These are phyloP conservation scores for Gopherus evgoodei DNA, from an alignment of 2,113 vertebrate species.

Conservation along the genomic window DNA sequence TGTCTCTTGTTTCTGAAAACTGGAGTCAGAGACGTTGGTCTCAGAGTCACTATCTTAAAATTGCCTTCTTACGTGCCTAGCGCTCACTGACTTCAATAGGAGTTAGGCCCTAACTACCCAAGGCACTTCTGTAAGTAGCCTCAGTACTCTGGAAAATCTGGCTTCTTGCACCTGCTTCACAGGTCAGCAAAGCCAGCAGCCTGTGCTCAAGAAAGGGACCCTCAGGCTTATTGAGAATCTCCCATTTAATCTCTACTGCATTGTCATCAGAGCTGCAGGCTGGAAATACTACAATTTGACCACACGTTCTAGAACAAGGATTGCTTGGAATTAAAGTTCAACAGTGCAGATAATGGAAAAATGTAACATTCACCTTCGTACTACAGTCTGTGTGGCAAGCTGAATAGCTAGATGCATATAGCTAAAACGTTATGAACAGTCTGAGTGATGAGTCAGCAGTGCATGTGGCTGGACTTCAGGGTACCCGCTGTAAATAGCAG, in stretches of 20 bases:
- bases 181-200: not conserved
- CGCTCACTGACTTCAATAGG: not conserved
- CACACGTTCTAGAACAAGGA: not conserved
- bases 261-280: not conserved
- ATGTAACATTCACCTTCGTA: not conserved
- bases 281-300: not conserved
- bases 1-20: conserved; percentile 41
- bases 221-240: not conserved
- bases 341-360: not conserved
- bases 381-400: not conserved
- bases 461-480: not conserved
- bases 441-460: not conserved
- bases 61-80: not conserved
- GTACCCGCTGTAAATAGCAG: not conserved
- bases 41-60: not conserved
- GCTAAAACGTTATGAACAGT: no score
- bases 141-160: not conserved
- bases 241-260: not conserved
- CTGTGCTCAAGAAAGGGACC: not conserved
- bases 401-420: not conserved
- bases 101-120: not conserved
- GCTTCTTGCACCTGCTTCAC: not conserved
- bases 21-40: not conserved
- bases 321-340: not conserved
- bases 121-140: not conserved